phyloP scores from a whole-genome alignment of 2,888 invertebrate genomes.

The Drosophila mimetica region DNA sequence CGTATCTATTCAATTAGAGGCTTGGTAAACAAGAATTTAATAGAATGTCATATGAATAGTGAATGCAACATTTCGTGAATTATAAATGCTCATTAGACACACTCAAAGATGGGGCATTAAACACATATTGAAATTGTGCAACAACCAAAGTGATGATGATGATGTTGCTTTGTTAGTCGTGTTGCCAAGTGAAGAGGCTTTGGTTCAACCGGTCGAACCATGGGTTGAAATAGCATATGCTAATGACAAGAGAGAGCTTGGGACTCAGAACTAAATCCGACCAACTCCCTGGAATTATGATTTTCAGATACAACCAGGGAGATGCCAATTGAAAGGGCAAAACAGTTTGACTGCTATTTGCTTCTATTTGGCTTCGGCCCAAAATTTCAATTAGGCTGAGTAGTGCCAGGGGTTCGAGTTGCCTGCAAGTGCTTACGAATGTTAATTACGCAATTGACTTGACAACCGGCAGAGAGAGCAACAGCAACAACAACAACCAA shows the following conservation, averaged over 20 bases:
- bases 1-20: slow-evolving; percentile 28
- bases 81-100: slow-evolving; percentile 20
- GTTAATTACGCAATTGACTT: slow-evolving; percentile 77
- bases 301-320: slow-evolving; percentile 11
- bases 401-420: slow-evolving; percentile 7
- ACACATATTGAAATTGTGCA: slow-evolving; percentile 4
- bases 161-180: slow-evolving; percentile 15
- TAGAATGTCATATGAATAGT: slow-evolving; percentile 22
- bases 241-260: slow-evolving; percentile 23
- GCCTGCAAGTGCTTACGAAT: slow-evolving; percentile 46
- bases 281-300: slow-evolving; percentile 36
- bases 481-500: slow-evolving; percentile 27
- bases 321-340: slow-evolving; percentile 17
- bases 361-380: slow-evolving; percentile 39
- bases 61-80: slow-evolving; percentile 25
- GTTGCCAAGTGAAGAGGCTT: slow-evolving; percentile 12
- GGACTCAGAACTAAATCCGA: slow-evolving; percentile 21
- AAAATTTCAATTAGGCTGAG: slow-evolving; percentile 52
- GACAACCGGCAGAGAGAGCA: slow-evolving; percentile 48
- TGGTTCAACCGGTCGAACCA: slow-evolving; percentile 10
- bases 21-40: slow-evolving; percentile 16
- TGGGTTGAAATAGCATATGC: slow-evolving; percentile 22
- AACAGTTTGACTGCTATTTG: slow-evolving; percentile 12
- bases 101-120: not conserved
- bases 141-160: not conserved